These are phyloP conservation scores for Eristalinus aeneus DNA, from an alignment of 2,888 invertebrate species.

Conservation along the genomic window DNA sequence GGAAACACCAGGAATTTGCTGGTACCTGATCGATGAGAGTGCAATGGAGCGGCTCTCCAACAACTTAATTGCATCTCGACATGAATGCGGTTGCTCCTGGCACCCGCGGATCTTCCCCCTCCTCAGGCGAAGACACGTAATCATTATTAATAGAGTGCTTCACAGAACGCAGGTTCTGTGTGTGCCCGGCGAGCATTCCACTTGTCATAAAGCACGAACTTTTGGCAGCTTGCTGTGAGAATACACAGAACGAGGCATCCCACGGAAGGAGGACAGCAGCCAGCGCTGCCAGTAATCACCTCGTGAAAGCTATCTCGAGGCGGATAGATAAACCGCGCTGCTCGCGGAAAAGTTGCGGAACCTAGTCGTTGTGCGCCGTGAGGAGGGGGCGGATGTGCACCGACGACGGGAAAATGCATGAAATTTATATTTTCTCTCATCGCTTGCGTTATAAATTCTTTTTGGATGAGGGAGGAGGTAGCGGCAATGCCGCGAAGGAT, in stretches of 20 bases:
- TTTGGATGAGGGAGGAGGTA: background rate
- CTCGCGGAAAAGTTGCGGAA: background rate
- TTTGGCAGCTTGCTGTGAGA: slow-evolving; percentile 25
- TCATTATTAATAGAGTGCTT: slow-evolving; percentile 55
- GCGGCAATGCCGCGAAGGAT: background rate
- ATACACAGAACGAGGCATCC: background rate
- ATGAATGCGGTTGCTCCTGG: background rate
- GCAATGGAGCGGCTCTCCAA: background rate
- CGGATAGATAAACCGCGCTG: background rate
- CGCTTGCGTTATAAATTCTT: slow-evolving; percentile 25
- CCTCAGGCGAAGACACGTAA: slow-evolving; percentile 29
- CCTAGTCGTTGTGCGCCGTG: background rate
- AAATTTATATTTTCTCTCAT: slow-evolving; percentile 1
- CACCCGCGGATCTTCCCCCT: background rate
- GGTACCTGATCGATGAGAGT: background rate
- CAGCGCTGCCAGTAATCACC: background rate
- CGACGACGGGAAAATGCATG: slow-evolving; percentile 47
- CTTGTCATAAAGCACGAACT: slow-evolving; percentile 35
- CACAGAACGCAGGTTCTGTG: background rate
- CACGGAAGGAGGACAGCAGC: background rate
- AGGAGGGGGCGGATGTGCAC: slow-evolving; percentile 20
- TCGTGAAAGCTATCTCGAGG: background rate
- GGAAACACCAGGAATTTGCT: background rate
- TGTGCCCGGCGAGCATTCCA: slow-evolving; percentile 47
- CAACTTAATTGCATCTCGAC: slow-evolving; percentile 16